phyloP scores from a whole-genome alignment of 2,888 invertebrate genomes.

The Drosophila meridionalis region DNA sequence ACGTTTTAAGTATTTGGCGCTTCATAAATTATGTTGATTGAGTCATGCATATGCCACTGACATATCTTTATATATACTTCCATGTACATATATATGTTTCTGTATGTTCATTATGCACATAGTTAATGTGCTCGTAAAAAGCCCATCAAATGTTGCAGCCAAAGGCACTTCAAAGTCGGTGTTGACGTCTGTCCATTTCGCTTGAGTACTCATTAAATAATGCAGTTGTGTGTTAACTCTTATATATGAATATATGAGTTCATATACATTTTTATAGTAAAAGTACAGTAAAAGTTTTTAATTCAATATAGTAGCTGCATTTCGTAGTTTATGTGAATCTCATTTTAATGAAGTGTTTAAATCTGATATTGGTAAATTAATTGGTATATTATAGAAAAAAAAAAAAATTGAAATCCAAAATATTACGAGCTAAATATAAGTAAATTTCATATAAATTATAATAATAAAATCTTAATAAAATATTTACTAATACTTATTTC shows the following conservation, averaged over 20 bases:
- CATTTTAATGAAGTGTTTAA: neutral
- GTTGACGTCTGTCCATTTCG: conserved; percentile 23
- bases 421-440: no score
- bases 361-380: neutral
- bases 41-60: neutral
- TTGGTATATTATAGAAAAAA: no score
- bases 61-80: neutral
- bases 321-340: neutral
- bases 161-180: conserved; percentile 47
- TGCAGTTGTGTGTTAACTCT: conserved; percentile 13
- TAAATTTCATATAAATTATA: neutral
- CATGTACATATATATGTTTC: conserved; percentile 9
- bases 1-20: conserved; percentile 14
- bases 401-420: neutral
- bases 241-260: neutral
- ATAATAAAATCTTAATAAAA: neutral
- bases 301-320: neutral
- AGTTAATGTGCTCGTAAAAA: conserved; percentile 55
- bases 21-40: conserved; percentile 36
- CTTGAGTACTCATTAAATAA: conserved; percentile 44
- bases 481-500: neutral
- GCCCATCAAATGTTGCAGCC: conserved; percentile 44
- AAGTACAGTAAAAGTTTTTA: neutral
- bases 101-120: conserved; percentile 29
- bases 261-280: neutral